Percentiles rank a stretch among this genome's conserved stretches.
Evolutionary conservation across 2,113 vertebrate species (phyloP).

Genomic region (Euleptes europaea): DNA sequence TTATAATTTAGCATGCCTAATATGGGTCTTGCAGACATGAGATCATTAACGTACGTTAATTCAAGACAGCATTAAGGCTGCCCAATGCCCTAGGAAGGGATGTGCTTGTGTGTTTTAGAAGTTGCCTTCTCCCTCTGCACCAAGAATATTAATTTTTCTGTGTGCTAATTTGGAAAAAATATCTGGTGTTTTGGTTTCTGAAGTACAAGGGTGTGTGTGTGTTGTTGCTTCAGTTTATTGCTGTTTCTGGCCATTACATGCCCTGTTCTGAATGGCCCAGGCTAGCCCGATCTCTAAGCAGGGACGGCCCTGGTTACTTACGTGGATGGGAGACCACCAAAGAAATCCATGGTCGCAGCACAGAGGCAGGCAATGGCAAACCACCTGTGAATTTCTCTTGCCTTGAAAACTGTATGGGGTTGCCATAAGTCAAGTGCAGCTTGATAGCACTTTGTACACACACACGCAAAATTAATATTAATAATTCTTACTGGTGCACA

Average conservation of each 20-base stretch:
- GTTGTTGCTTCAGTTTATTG: background rate
- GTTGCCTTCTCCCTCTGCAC: too few species aligned
- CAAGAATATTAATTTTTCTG: background rate
- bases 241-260: background rate
- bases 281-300: background rate
- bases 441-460: too few species aligned
- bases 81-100: background rate
- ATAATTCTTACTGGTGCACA: background rate
- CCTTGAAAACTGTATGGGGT: too few species aligned
- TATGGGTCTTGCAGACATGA: background rate
- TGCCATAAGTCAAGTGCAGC: too few species aligned
- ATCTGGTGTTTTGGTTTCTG: slow-evolving; percentile 2
- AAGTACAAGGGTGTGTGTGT: background rate
- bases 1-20: background rate
- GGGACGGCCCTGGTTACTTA: too few species aligned
- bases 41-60: background rate
- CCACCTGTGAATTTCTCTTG: too few species aligned
- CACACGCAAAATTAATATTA: too few species aligned
- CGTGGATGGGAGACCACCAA: too few species aligned
- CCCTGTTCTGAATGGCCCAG: too few species aligned
- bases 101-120: background rate
- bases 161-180: background rate
- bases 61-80: background rate
- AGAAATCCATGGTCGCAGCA: too few species aligned
- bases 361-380: too few species aligned